Base-by-base conservation (phyloP, 2,797 vertebrate species). In the Pangasius krempfi region DNA sequence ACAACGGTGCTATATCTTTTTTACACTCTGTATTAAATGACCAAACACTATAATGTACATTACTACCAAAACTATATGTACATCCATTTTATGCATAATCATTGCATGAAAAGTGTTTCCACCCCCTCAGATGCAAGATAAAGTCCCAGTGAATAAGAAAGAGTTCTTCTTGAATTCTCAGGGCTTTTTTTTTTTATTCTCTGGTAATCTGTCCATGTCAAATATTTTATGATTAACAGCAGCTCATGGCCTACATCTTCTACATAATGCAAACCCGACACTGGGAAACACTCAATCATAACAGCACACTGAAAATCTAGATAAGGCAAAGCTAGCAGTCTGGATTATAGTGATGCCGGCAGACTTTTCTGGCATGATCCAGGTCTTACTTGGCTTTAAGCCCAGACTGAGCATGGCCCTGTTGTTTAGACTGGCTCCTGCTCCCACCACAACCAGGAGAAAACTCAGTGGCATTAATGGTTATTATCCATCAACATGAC, bases 391-490 rank as follows among this genome's bases (percentile, higher is more conserved):
- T 81, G 88, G 84, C 84, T 80, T 81, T 81, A 86, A 73, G 52
- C 64, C 76, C 64, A 73, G 88, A 81, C 84, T 52, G 33, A 75
- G 64, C 33, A 16, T 62, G 66, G 56, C 40, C 66, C 40, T 12
- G 66, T 72, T 82, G 84, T 81, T 86, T 89, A 52, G 76, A 30
- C 56, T 86, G 78, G 56, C 78, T 68, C 81, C 44, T 37, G 44
- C 5, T 89, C 44, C 22, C 30, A 62, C 75, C 79, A 52, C 68
- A 86, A 86, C 37, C 25, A 86, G 84, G 0, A 66, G 68, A 44
- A 86, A 86, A 40, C 14, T 52, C 68, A 75, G 66, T 89, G 78
- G 85, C 78, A 83, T 82, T 86, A 89, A 62, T 76, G 64, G 52
- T 64, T 40, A 70, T 85, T 68, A 79, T 85, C 76, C 56, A 85